These are phyloP conservation scores for Callospermophilus lateralis DNA, from an alignment of 2,113 vertebrate genomes.

Conservation along the genomic window DNA sequence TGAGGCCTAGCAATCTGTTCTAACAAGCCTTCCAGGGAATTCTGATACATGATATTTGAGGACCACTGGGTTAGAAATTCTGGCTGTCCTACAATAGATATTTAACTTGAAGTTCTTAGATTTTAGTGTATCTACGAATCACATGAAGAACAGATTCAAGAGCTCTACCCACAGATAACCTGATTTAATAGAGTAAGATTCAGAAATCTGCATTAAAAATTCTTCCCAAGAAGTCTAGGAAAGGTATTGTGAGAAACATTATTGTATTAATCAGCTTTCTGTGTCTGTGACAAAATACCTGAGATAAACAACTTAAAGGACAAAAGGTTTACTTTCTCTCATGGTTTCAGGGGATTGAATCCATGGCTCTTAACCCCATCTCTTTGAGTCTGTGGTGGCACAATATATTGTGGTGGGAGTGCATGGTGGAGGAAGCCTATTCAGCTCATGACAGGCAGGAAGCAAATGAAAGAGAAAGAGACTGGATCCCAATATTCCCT, in stretches of 20 bases:
- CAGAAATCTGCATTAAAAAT: neutral
- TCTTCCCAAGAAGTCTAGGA: neutral
- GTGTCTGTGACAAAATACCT: neutral
- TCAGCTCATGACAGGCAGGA: neutral
- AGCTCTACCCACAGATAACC: neutral
- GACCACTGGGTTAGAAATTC: neutral
- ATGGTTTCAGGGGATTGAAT: neutral
- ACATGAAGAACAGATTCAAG: neutral
- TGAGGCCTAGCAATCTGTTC: neutral
- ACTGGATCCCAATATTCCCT: neutral
- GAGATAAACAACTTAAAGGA: neutral
- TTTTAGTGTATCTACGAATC: neutral
- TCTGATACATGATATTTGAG: neutral
- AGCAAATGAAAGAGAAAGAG: neutral
- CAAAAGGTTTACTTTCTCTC: neutral
- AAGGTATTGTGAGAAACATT: neutral
- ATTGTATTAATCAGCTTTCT: neutral
- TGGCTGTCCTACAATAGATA: neutral
- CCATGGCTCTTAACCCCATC: neutral
- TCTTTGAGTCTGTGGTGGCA: neutral
- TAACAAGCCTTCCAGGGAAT: neutral
- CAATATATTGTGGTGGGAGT: neutral
- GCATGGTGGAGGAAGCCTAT: neutral
- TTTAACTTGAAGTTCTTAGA: neutral
- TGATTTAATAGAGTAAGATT: constrained; percentile 23